These are phyloP conservation scores for Pantherophis guttatus DNA, from an alignment of 2,113 vertebrate genomes.

Conservation along the genomic window DNA sequence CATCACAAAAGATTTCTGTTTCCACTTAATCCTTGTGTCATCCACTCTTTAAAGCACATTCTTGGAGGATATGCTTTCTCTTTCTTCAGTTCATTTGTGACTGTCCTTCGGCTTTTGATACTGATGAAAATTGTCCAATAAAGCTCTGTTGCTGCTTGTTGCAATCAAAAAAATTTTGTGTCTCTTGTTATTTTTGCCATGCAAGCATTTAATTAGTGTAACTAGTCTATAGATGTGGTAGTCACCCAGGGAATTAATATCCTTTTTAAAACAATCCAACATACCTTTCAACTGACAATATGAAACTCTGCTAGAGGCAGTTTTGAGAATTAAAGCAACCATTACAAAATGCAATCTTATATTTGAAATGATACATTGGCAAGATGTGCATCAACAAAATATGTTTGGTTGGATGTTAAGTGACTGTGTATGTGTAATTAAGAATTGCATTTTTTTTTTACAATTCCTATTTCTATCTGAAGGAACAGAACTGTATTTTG, in stretches of 20 bases:
- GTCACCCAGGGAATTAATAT: too few species aligned
- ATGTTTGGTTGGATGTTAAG: background rate
- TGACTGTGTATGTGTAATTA: background rate
- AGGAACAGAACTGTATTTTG: background rate
- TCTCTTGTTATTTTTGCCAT: background rate
- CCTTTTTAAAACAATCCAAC: background rate
- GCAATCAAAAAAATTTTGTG: conserved; percentile 2
- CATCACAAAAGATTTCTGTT: background rate
- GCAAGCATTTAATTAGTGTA: background rate
- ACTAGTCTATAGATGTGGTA: background rate
- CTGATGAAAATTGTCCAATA: conserved; percentile 6
- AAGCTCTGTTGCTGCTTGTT: conserved; percentile 24
- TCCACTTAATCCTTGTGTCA: background rate
- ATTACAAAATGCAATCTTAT: background rate
- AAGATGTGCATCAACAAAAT: background rate
- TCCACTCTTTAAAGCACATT: background rate
- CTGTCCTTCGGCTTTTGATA: background rate
- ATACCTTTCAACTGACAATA: background rate
- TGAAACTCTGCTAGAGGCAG: background rate
- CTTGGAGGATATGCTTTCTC: background rate
- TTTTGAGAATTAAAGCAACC: background rate
- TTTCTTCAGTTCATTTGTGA: background rate
- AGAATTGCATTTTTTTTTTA: background rate
- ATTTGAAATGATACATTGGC: background rate
- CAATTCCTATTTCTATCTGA: background rate